Evolutionary conservation across 2,888 invertebrate species (phyloP).

Genomic region (Heteromurus nitidus): DNA sequence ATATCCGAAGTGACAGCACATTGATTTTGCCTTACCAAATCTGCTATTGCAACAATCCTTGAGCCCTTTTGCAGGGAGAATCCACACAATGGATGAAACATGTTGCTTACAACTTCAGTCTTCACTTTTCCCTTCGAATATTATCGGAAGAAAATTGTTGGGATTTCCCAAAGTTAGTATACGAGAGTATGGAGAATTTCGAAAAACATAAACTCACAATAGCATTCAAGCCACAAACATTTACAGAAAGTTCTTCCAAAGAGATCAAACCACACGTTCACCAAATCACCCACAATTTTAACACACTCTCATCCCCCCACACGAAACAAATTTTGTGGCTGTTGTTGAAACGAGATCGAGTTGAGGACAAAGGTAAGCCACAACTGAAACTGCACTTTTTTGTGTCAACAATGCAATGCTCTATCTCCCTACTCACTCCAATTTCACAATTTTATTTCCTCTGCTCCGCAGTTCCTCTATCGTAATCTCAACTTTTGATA

Average conservation of each 20-base stretch:
- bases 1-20: background rate
- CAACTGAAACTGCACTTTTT: background rate
- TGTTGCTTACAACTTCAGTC: constrained; percentile 12
- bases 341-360: background rate
- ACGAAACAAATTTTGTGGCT: background rate
- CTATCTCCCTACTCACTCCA: background rate
- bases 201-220: background rate
- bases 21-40: constrained; percentile 59
- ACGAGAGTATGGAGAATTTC: no score
- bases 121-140: background rate
- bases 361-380: background rate
- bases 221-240: no score
- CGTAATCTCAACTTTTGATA: no score
- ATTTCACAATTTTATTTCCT: background rate
- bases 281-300: no score
- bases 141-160: background rate
- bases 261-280: no score
- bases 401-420: background rate
- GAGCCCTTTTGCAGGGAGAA: constrained; percentile 68
- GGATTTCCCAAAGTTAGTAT: no score
- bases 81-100: constrained; percentile 69
- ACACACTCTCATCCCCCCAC: no score
- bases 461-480: no score
- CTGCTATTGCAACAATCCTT: constrained; percentile 66
- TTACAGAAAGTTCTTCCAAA: no score